These are phyloP conservation scores for Glyphotaelius pellucidus DNA, from an alignment of 2,888 invertebrate species.

Conservation along the genomic window DNA sequence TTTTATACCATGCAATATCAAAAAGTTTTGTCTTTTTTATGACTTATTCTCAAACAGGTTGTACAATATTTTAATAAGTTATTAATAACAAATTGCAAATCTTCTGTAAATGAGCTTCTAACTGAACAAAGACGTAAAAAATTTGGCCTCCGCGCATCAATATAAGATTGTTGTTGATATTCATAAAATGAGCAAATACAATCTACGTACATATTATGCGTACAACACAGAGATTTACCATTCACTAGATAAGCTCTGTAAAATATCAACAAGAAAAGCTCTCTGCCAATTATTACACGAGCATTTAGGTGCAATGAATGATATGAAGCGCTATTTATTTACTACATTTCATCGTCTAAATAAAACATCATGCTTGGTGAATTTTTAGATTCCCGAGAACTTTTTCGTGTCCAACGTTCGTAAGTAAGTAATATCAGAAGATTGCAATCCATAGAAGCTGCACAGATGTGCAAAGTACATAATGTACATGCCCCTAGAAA, in stretches of 20 bases:
- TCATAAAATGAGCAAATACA: conserved; percentile 2
- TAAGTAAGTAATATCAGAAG: background rate
- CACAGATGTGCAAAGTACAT: background rate
- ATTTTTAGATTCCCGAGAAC: background rate
- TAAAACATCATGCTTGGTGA: too few species aligned
- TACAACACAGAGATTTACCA: background rate
- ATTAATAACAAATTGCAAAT: conserved; percentile 20
- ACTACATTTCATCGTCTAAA: too few species aligned
- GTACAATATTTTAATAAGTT: conserved; percentile 15
- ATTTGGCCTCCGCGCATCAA: background rate
- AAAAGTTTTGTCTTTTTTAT: conserved; percentile 44
- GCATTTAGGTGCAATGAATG: too few species aligned
- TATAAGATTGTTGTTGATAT: background rate
- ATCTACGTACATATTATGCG: background rate
- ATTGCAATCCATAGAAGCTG: background rate
- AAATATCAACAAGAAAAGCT: background rate
- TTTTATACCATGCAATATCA: conserved; percentile 47
- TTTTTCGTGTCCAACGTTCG: background rate
- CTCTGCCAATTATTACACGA: background rate
- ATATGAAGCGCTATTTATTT: too few species aligned
- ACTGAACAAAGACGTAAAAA: background rate
- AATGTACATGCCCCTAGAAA: too few species aligned
- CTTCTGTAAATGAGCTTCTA: conserved; percentile 18
- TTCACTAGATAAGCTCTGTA: background rate
- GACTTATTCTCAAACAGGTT: conserved; percentile 48